phyloP scores from a whole-genome alignment of 2,113 vertebrate species.

The Ariopsis seemanni region DNA sequence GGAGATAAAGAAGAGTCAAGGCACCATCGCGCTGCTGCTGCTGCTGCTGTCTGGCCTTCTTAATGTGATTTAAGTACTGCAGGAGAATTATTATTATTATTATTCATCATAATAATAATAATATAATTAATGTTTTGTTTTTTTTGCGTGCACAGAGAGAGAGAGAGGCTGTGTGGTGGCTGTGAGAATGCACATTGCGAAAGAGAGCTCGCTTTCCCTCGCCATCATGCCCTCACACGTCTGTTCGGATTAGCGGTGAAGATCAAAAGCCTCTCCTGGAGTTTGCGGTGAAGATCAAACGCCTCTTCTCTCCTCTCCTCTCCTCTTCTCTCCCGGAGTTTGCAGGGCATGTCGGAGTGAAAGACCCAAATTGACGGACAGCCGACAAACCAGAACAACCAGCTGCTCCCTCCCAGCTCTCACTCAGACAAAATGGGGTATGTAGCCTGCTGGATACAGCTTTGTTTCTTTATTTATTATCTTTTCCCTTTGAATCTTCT shows the following conservation, averaged over 20 bases:
- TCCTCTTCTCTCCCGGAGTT: not conserved
- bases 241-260: constrained; percentile 50
- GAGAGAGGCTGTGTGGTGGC: not conserved
- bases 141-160: not conserved
- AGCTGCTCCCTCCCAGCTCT: constrained; percentile 51
- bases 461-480: not conserved
- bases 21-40: not conserved
- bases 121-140: not conserved
- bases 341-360: constrained; percentile 62
- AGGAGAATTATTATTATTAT: not conserved
- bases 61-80: not conserved
- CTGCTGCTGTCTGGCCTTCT: not conserved
- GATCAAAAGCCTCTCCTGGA: constrained; percentile 32
- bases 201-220: constrained; percentile 14
- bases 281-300: constrained; percentile 27
- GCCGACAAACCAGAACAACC: constrained; percentile 46
- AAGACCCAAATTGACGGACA: constrained; percentile 30
- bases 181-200: constrained; percentile 25
- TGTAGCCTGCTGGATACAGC: constrained; percentile 39
- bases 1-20: constrained; percentile 8
- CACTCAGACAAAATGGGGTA: constrained; percentile 73
- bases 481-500: not conserved
- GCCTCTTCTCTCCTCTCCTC: too few relatives aligned
- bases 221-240: constrained; percentile 57
- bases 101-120: too few relatives aligned